Evolutionary conservation across 2,113 vertebrate species (phyloP), one percentile per base, ranked within the genome.

Genomic region (Varanus salvator): DNA sequence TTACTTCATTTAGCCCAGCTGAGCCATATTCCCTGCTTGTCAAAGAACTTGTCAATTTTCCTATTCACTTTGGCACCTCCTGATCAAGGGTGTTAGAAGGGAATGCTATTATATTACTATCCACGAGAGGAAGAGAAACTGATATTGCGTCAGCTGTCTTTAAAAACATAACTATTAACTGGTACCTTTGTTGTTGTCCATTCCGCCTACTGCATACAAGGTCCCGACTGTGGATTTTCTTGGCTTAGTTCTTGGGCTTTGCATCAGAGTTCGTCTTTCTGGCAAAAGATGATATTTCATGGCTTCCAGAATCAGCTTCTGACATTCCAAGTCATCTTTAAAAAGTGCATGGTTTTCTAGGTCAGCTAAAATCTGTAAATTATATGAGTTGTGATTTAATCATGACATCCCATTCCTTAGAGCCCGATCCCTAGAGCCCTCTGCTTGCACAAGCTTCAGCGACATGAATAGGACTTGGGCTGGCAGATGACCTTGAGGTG

Each of bases 151-250:
- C 52, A 72, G 44, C 6, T 14, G 27, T 48, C 52, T 83, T 48
- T n/a, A 85, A 1, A 90, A 90, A 60, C 38, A 66, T 15, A 90
- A 93, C 87, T 84, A 90, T 34, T 17, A 23, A 54, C 1, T 87
- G 76, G 92, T 97, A 98, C 97, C 97, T 98, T 98, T 98, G 91
- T 97, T 98, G 93, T 97, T 98, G 94, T 98, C 97, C 96, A 98
- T 98, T 92, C 97, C 97, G 95, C 97, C 97, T 91, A 98, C 97
- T 72, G 97, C 97, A 92, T 97, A 98, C 78, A 98, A 92, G 44
- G 96, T 97, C 91, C 97, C 97, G 90, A 98, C 97, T 50, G 97
- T 98, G 91, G 97, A 98, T 93, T 98, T 98, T 93, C 97, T 97
- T 78, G 97, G 97, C 57, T 97, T 97, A 86, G 97, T 98, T 95